These are phyloP conservation scores for Adelosebastes latens DNA, from an alignment of 2,797 vertebrate genomes.

Conservation along the genomic window DNA sequence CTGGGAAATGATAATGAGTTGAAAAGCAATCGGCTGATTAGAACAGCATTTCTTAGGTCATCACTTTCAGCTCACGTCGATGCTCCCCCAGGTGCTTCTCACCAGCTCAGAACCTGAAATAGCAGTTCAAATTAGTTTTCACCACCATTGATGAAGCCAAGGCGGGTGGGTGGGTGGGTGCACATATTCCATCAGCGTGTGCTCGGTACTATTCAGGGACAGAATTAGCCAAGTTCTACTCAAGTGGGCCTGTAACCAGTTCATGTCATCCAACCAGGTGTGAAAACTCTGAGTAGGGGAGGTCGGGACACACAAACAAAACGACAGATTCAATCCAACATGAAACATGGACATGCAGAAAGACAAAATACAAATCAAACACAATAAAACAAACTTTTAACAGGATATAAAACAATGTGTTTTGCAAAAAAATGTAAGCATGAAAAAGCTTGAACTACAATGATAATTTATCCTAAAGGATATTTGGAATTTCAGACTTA, in stretches of 20 bases:
- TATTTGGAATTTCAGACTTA: background rate
- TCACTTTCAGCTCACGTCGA: slow-evolving; percentile 43
- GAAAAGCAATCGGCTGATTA: slow-evolving; percentile 72
- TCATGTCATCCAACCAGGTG: slow-evolving; percentile 3
- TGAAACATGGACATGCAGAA: background rate
- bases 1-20: slow-evolving; percentile 72
- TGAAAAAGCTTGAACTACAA: background rate
- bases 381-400: background rate
- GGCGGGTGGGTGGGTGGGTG: slow-evolving; percentile 8
- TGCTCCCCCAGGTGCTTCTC: slow-evolving; percentile 36
- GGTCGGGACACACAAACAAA: background rate
- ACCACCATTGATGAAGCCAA: background rate
- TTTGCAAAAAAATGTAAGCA: background rate
- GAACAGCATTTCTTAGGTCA: slow-evolving; percentile 64
- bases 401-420: background rate
- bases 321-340: background rate
- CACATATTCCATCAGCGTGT: background rate
- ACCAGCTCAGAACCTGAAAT: slow-evolving; percentile 35
- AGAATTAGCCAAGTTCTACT: background rate
- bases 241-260: background rate
- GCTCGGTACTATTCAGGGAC: background rate
- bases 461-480: background rate
- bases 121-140: slow-evolving; percentile 36
- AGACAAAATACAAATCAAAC: background rate
- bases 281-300: background rate